phyloP scores from a whole-genome alignment of 2,888 invertebrate genomes.

The Augochlorella aurata region DNA sequence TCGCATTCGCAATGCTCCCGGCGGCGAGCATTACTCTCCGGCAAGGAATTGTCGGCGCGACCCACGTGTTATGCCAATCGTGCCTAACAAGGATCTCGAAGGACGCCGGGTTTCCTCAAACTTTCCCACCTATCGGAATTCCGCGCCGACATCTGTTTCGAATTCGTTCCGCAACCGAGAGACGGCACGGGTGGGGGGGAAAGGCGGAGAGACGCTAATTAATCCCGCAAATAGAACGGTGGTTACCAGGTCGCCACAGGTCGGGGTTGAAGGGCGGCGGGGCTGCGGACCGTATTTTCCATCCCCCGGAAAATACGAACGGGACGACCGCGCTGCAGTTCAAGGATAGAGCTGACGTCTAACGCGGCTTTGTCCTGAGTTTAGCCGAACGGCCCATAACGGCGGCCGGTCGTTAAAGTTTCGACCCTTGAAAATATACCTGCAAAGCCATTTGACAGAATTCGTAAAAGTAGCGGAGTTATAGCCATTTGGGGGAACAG shows the following conservation, averaged over 20 bases:
- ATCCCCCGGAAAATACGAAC: not conserved
- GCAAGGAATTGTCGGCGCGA: constrained; percentile 15
- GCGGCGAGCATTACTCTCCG: constrained; percentile 11
- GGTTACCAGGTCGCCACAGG: not conserved
- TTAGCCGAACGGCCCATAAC: constrained; percentile 34
- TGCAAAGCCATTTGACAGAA: too few relatives aligned
- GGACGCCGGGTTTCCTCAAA: constrained; percentile 47
- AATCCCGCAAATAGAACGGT: constrained; percentile 6
- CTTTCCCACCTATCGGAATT: constrained; percentile 28
- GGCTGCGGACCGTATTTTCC: not conserved
- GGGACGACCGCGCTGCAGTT: constrained; percentile 40
- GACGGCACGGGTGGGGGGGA: not conserved
- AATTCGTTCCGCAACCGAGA: constrained; percentile 13
- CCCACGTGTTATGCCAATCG: constrained; percentile 33
- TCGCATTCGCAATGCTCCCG: constrained; percentile 11
- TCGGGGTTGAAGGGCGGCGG: too few relatives aligned
- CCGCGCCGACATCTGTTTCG: constrained; percentile 23
- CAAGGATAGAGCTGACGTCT: constrained; percentile 62
- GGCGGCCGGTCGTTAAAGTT: constrained; percentile 41
- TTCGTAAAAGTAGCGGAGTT: too few relatives aligned
- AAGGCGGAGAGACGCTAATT: not conserved
- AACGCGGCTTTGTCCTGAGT: constrained; percentile 58
- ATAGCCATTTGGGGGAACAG: too few relatives aligned
- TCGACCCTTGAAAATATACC: too few relatives aligned
- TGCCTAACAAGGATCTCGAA: constrained; percentile 45